Evolutionary conservation across 2,113 vertebrate genomes (phyloP).

Genomic region (Coptodon bakossiorum): DNA sequence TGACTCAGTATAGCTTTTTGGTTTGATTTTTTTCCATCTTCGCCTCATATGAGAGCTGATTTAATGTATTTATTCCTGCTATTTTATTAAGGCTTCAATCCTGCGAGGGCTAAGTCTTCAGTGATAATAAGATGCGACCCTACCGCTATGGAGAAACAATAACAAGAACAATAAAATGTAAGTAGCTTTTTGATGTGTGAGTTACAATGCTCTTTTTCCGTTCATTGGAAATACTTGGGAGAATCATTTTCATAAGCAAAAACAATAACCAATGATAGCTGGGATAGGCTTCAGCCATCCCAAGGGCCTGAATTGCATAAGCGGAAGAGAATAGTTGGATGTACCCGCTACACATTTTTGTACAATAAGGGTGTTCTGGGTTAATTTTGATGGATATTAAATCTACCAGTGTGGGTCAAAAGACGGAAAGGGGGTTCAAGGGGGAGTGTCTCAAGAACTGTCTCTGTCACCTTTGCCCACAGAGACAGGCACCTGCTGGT

Average conservation of each 20-base stretch:
- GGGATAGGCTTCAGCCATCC: background rate
- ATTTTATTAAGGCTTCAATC: background rate
- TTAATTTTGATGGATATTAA: background rate
- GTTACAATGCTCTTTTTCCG: background rate
- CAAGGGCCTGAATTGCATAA: background rate
- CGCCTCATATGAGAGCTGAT: background rate
- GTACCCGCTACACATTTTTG: background rate
- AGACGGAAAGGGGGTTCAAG: background rate
- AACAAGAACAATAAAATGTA: background rate
- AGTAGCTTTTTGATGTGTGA: background rate
- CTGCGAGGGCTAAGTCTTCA: background rate
- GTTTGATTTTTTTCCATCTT: background rate
- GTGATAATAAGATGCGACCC: background rate
- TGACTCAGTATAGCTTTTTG: background rate
- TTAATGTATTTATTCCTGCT: background rate
- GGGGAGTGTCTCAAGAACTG: background rate
- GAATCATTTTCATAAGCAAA: background rate
- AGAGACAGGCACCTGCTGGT: background rate
- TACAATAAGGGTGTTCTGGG: background rate
- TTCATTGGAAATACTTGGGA: background rate
- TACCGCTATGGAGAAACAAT: background rate
- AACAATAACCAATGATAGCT: background rate
- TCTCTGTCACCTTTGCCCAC: background rate
- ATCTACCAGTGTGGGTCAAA: background rate
- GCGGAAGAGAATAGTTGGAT: background rate